Conservation (phyloP, 2,888 invertebrate genomes). For the Xestoiulus laeticollis region DNA sequence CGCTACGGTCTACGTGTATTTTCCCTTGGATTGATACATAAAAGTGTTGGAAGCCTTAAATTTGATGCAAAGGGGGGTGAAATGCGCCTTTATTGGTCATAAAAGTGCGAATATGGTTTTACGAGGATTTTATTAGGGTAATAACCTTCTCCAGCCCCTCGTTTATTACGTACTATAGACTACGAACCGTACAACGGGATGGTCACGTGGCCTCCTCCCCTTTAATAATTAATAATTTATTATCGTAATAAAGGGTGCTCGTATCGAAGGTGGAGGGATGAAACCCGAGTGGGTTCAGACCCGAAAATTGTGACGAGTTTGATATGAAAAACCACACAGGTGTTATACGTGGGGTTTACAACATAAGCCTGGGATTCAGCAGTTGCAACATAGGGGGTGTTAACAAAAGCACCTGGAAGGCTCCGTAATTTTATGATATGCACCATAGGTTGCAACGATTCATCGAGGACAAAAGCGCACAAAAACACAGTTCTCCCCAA, state of each 20-base stretch:
- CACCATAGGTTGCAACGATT: not conserved
- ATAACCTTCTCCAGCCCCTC: constrained; percentile 18
- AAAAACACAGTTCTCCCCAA: not conserved
- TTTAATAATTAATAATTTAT: constrained; percentile 26
- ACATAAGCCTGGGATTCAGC: not conserved
- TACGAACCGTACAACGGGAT: not conserved
- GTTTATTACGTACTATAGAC: constrained; percentile 26
- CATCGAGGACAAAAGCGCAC: not conserved
- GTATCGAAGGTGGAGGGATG: not conserved
- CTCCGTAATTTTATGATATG: not conserved
- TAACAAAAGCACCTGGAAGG: constrained; percentile 2
- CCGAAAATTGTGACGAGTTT: not conserved
- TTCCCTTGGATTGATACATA: not conserved
- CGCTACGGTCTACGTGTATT: not conserved
- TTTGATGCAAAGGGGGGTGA: not conserved
- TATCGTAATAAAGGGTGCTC: constrained; percentile 6
- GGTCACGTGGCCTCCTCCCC: constrained; percentile 26
- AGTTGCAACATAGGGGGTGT: not conserved
- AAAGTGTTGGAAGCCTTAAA: constrained; percentile 24
- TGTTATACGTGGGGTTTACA: not conserved
- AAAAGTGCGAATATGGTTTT: constrained; percentile 26
- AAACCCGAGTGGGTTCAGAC: not conserved
- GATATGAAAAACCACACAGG: not conserved
- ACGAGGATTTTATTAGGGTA: constrained; percentile 18
- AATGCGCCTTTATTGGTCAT: constrained; percentile 5